Conservation (phyloP, 2,888 invertebrate species). For the Oligia strigilis region DNA sequence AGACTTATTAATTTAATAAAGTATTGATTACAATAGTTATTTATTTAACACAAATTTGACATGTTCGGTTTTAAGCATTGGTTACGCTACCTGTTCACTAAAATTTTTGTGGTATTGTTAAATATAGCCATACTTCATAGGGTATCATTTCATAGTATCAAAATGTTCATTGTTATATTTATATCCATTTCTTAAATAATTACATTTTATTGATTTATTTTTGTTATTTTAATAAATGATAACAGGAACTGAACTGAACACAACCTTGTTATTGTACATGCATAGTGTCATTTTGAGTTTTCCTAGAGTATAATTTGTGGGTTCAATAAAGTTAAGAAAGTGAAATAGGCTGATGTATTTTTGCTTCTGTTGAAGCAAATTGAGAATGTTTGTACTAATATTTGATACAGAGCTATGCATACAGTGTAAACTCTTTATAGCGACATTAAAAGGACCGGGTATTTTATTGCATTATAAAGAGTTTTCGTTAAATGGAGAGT, state of each 20-base stretch:
- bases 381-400: slow-evolving; percentile 73
- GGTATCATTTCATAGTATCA: background rate
- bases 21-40: slow-evolving; percentile 9
- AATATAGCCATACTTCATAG: background rate
- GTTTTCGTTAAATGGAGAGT: no score
- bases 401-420: slow-evolving; percentile 56
- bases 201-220: slow-evolving; percentile 20
- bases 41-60: slow-evolving; percentile 24
- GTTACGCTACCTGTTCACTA: background rate
- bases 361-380: slow-evolving; percentile 61
- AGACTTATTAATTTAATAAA: background rate
- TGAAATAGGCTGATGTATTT: slow-evolving; percentile 33
- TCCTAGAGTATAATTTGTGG: background rate
- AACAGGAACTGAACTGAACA: background rate
- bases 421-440: no score
- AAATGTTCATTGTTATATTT: slow-evolving; percentile 11
- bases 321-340: slow-evolving; percentile 6
- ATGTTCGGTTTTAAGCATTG: slow-evolving; percentile 11
- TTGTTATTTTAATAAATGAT: slow-evolving; percentile 1
- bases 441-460: no score
- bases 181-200: slow-evolving; percentile 14
- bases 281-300: slow-evolving; percentile 21
- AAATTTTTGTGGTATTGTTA: background rate
- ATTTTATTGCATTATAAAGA: no score
- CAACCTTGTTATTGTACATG: slow-evolving; percentile 15